A percentile compares a stretch with the other conserved stretches of the same genome.
Evolutionary conservation across 2,113 vertebrate species (phyloP).

Genomic region (Ascaphus truei): DNA sequence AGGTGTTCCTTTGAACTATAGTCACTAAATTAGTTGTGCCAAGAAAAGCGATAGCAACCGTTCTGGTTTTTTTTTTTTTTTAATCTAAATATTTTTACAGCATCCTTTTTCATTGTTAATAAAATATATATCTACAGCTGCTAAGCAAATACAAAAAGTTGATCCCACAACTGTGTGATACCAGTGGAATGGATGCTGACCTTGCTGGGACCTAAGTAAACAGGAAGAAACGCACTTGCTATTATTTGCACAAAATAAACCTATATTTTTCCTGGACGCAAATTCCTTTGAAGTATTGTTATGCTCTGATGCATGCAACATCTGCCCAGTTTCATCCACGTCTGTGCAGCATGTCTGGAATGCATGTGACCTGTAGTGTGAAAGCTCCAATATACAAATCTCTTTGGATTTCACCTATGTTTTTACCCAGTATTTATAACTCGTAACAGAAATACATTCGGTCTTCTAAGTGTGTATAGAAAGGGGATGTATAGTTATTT

Average conservation of each 20-base stretch:
- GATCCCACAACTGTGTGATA: constrained; percentile 1
- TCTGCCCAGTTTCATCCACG: neutral
- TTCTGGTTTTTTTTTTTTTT: too few relatives aligned
- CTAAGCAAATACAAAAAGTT: neutral
- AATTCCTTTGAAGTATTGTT: constrained; percentile 28
- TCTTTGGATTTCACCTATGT: neutral
- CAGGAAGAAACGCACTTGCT: constrained; percentile 21
- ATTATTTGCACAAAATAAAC: constrained; percentile 13
- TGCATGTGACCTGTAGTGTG: too few relatives aligned
- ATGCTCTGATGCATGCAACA: neutral
- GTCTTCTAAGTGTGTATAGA: neutral
- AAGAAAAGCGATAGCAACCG: too few relatives aligned
- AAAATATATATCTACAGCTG: constrained; percentile 2
- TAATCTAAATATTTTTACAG: too few relatives aligned
- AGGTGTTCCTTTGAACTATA: too few relatives aligned
- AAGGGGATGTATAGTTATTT: neutral
- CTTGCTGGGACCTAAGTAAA: constrained; percentile 7
- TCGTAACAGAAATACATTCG: neutral
- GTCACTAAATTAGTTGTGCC: too few relatives aligned
- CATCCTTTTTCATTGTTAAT: too few relatives aligned
- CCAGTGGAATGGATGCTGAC: too few relatives aligned
- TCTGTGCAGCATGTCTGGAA: neutral
- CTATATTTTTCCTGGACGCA: neutral
- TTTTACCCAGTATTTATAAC: neutral
- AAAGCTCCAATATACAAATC: neutral